Evolutionary conservation across 2,888 invertebrate species (phyloP).

Genomic region (Lissonota sp.): DNA sequence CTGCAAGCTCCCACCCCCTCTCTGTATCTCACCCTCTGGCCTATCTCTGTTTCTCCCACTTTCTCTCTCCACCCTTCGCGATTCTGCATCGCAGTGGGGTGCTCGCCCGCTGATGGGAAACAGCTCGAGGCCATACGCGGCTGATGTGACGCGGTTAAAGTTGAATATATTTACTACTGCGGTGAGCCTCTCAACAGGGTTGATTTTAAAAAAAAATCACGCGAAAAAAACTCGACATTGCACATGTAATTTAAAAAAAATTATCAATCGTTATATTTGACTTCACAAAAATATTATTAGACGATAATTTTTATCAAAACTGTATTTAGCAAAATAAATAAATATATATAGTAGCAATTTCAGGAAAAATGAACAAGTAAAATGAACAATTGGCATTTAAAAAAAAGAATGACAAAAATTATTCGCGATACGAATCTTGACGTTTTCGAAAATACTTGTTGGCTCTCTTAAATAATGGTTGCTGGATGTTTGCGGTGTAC

Average conservation of each 20-base stretch:
- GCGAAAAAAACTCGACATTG: neutral
- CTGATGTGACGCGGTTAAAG: conserved; percentile 24
- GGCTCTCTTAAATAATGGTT: conserved; percentile 46
- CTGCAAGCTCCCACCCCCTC: conserved; percentile 6
- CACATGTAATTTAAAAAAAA: too few species aligned
- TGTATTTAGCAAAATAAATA: neutral
- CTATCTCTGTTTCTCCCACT: neutral
- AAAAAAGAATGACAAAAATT: conserved; percentile 4
- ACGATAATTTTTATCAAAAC: neutral
- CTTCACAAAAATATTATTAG: neutral
- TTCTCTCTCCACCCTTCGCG: conserved; percentile 17
- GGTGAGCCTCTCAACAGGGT: neutral
- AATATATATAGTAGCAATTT: neutral
- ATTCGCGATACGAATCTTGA: conserved; percentile 25
- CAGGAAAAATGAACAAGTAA: neutral
- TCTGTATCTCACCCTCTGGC: neutral
- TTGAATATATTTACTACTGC: conserved; percentile 40
- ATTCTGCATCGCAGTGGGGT: conserved; percentile 3
- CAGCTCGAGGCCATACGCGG: conserved; percentile 15
- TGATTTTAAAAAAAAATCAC: conserved; percentile 1
- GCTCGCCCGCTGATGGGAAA: conserved; percentile 1
- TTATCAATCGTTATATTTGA: neutral
- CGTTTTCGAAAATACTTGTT: conserved; percentile 42
- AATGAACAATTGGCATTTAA: neutral
- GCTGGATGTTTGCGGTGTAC: conserved; percentile 60